Evolutionary conservation across 2,113 vertebrate genomes (phyloP), one percentile per base, ranked within the genome.

Genomic region (Apodemus speciosus): DNA sequence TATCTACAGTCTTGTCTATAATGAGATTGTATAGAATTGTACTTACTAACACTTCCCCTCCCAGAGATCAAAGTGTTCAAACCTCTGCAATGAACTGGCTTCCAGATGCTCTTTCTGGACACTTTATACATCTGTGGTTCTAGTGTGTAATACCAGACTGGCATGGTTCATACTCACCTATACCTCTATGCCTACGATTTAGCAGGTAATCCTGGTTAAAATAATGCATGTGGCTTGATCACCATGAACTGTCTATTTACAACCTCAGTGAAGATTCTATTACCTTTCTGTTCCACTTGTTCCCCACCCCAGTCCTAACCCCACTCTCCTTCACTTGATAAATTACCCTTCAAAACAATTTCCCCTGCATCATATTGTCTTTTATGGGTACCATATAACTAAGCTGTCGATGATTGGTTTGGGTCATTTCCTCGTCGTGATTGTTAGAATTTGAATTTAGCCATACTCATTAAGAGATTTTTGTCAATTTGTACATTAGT

Each of bases 381-480:
- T 89, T 85, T 51, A 38, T 30, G 30, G 46, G 89, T 73, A 83
- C 80, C 2, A 25, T 58, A 25, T 79, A 64, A 4, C 18, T 66
- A 73, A 25, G 51, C 66, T 95, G 27, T 23, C 35, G 84, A 23
- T 84, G 73, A 64, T 51, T 73, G 4, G 9, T 84, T 92, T 93
- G 62, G 38, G 51, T 81, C 53, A 14, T 80, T 86, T 93, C 86
- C 56, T 62, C 8, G 75, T 66, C 66, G 49, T 79, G 21, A 66
- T 58, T 89, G 90, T 92, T 53, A 89, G 58, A 18, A 66, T 32
- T 79, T 71, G 32, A 58, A 62, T 87, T 83, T 92, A 43, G 72
- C 10, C 38, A 5, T 89, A 10, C 35, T 62, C 27, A 66, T 85
- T 88, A 93, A 40, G 43, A 92, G 7, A 85, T 62, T 92, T 91